These are phyloP conservation scores for Brachionus paranguensis DNA, from an alignment of 1,140 invertebrate genomes.

Conservation along the genomic window DNA sequence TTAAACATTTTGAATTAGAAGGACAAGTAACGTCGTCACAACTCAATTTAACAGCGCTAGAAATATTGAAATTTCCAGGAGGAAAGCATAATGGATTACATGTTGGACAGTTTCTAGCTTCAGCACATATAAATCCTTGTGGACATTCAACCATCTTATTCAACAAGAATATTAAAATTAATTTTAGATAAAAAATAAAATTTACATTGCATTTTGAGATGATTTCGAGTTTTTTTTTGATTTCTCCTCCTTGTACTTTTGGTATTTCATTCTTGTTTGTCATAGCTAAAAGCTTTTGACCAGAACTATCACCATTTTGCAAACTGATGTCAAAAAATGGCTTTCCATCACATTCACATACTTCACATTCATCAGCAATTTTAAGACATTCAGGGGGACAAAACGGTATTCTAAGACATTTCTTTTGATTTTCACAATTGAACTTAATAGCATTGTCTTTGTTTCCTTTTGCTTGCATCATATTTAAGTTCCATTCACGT, in stretches of 20 bases:
- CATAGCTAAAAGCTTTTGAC: background rate
- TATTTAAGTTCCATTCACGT: background rate
- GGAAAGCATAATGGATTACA: constrained; percentile 26
- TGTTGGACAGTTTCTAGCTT: background rate
- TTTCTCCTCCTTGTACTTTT: background rate
- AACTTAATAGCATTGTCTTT: background rate
- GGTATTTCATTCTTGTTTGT: background rate
- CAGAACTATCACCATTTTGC: background rate
- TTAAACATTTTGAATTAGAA: background rate
- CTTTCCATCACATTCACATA: constrained; percentile 31
- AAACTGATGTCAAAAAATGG: background rate
- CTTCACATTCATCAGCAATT: background rate
- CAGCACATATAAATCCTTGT: background rate
- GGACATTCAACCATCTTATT: background rate
- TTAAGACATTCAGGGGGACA: constrained; percentile 20
- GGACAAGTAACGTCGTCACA: background rate
- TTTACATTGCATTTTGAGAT: background rate
- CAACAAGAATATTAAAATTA: background rate
- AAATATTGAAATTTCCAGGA: background rate
- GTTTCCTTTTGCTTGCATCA: background rate
- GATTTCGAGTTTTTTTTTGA: background rate
- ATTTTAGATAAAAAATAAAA: background rate
- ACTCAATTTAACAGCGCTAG: background rate
- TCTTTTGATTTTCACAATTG: background rate
- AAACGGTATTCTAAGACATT: background rate